phyloP scores from a whole-genome alignment of 2,797 vertebrate genomes.

The Gymnoscopelus braueri region DNA sequence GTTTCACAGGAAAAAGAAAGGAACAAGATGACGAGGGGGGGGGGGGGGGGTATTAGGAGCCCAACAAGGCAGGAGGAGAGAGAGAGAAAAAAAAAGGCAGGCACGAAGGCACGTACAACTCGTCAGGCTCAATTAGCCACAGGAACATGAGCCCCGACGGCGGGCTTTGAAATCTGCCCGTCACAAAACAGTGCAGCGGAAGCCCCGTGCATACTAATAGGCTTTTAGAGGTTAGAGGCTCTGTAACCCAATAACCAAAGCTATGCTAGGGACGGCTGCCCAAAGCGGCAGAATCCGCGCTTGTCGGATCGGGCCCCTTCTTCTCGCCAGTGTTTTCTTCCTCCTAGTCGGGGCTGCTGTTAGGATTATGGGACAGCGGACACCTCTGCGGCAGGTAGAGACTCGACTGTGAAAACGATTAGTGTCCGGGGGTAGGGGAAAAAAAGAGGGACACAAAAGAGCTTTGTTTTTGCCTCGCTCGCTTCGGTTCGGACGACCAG shows the following conservation, averaged over 20 bases:
- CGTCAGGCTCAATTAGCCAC: neutral
- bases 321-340: neutral
- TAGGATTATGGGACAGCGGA: neutral
- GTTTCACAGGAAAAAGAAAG: conserved; percentile 25
- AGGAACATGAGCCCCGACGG: neutral
- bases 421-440: neutral
- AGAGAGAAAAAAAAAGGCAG: neutral
- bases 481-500: neutral
- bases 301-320: neutral
- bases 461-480: neutral
- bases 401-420: neutral
- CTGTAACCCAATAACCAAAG: neutral
- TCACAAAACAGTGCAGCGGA: neutral
- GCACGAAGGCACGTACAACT: neutral
- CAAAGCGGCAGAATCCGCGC: neutral
- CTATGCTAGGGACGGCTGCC: neutral
- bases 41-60: conserved; percentile 3
- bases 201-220: conserved; percentile 1
- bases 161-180: neutral
- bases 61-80: neutral
- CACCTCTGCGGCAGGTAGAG: neutral
- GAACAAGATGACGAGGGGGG: conserved; percentile 4
- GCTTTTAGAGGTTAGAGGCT: neutral
- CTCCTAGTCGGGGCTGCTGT: neutral
- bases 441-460: neutral